These are phyloP conservation scores for Clarias laeviceps DNA, from an alignment of 2,797 vertebrate genomes.

Conservation along the genomic window DNA sequence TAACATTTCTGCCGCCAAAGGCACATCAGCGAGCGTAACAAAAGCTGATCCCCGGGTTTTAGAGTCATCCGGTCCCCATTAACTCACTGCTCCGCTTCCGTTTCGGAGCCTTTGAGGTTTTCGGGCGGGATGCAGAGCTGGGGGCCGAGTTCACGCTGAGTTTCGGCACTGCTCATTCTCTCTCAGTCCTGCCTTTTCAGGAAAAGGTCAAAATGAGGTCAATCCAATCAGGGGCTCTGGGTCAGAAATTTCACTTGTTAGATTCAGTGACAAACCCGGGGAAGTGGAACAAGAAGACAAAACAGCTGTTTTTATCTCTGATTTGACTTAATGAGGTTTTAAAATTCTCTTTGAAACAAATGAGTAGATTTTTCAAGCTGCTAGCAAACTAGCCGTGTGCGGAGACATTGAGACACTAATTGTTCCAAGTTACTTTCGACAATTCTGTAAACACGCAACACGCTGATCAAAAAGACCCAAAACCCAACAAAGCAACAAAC, in stretches of 20 bases:
- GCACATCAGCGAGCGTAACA: slow-evolving; percentile 53
- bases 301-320: not conserved
- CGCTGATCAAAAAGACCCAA: slow-evolving; percentile 11
- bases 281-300: too few relatives aligned
- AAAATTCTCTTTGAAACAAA: not conserved
- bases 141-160: slow-evolving; percentile 45
- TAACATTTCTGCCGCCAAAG: slow-evolving; percentile 32
- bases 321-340: not conserved
- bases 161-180: slow-evolving; percentile 45
- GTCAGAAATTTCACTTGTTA: not conserved
- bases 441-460: not conserved
- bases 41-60: slow-evolving; percentile 43
- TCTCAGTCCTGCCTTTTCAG: slow-evolving; percentile 55
- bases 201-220: slow-evolving; percentile 69
- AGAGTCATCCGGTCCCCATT: slow-evolving; percentile 56
- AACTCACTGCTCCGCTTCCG: slow-evolving; percentile 56
- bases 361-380: not conserved
- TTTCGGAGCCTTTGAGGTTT: slow-evolving; percentile 19
- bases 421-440: not conserved
- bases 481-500: slow-evolving; percentile 11
- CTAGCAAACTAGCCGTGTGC: not conserved
- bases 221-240: slow-evolving; percentile 25
- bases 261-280: not conserved
- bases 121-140: slow-evolving; percentile 6
- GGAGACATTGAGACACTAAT: not conserved